A percentile compares a stretch with the other conserved stretches of the same genome.
Conservation (phyloP, 2,113 vertebrate species). For the Petromus typicus region DNA sequence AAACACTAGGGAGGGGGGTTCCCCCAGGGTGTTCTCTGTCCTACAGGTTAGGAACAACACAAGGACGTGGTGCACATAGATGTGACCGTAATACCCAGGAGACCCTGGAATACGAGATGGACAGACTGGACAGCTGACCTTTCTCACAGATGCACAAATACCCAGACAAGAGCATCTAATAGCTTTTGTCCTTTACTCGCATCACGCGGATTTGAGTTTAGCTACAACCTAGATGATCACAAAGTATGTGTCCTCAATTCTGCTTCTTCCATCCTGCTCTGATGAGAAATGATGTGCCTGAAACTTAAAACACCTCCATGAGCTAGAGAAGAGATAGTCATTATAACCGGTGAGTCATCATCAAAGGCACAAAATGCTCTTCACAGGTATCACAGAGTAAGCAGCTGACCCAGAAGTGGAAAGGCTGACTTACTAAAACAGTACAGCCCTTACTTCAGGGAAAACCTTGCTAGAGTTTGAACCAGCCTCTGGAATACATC, state of each 20-base stretch:
- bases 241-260: background rate
- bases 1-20: background rate
- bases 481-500: background rate
- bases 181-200: background rate
- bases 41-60: background rate
- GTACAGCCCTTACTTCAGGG: background rate
- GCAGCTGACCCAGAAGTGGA: slow-evolving; percentile 46
- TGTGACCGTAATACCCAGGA: background rate
- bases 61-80: background rate
- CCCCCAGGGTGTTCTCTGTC: background rate
- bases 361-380: background rate
- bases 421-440: background rate
- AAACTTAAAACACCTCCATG: background rate
- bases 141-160: background rate
- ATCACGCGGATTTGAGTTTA: background rate
- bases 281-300: background rate
- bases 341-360: background rate
- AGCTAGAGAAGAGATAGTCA: slow-evolving; percentile 19
- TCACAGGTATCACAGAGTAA: background rate
- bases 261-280: background rate
- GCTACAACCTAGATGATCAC: background rate
- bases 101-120: accelerated
- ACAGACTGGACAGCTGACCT: no score
- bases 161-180: background rate
- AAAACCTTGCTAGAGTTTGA: background rate